Percentiles rank a stretch among this genome's conserved stretches.
phyloP scores from a whole-genome alignment of 2,888 invertebrate genomes.

The Dugesia japonica region DNA sequence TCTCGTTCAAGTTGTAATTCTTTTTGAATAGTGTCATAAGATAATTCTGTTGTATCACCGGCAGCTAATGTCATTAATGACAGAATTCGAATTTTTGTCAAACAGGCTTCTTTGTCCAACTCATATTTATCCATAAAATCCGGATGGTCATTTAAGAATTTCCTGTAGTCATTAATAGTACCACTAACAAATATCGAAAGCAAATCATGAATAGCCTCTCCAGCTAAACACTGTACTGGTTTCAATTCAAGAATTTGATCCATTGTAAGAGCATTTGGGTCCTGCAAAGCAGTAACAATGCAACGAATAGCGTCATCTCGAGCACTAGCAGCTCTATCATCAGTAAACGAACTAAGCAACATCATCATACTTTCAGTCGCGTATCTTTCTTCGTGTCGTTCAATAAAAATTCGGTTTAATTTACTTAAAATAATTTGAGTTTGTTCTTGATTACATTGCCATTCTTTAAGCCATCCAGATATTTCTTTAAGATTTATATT shows the following conservation, averaged over 20 bases:
- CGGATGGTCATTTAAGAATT: conserved; percentile 76
- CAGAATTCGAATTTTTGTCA: conserved; percentile 84
- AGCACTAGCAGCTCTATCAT: conserved; percentile 20
- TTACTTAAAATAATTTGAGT: not conserved
- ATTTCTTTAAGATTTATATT: not conserved
- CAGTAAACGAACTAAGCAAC: conserved; percentile 6
- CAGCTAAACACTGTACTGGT: conserved; percentile 81
- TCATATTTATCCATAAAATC: conserved; percentile 61
- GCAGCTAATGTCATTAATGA: conserved; percentile 96
- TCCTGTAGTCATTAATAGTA: conserved; percentile 72
- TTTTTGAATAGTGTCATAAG: conserved; percentile 69
- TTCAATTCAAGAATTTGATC: conserved; percentile 80
- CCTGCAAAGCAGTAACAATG: conserved; percentile 79
- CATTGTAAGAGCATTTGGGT: conserved; percentile 79
- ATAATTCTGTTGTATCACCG: conserved; percentile 65
- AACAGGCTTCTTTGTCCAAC: conserved; percentile 27
- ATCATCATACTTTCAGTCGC: conserved; percentile 22
- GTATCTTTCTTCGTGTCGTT: not conserved
- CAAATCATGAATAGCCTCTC: conserved; percentile 80
- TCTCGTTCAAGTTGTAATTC: conserved; percentile 70
- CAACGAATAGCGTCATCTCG: conserved; percentile 23
- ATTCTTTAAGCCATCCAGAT: not conserved
- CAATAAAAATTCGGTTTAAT: not conserved
- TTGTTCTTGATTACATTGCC: not conserved
- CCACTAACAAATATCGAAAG: conserved; percentile 84